Percentiles rank a stretch among this genome's conserved stretches.
phyloP scores from a whole-genome alignment of 1,140 invertebrate genomes.

The Drusus annulatus region DNA sequence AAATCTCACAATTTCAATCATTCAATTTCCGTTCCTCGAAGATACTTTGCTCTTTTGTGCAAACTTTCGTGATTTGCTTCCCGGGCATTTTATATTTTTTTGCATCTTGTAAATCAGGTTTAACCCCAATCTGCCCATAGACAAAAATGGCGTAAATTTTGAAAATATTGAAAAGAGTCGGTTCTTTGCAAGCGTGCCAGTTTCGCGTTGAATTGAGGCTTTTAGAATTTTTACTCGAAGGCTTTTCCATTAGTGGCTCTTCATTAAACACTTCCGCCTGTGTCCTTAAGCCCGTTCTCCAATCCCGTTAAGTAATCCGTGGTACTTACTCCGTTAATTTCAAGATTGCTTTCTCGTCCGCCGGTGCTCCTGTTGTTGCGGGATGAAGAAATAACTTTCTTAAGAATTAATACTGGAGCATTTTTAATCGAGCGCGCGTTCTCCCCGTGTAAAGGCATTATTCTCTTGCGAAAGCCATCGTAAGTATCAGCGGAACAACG shows the following conservation, averaged over 20 bases:
- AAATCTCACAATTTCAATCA: no score
- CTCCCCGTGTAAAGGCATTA: not conserved
- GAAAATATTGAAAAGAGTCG: no score
- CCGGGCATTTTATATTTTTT: not conserved
- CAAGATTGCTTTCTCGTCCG: constrained; percentile 57
- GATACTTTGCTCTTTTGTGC: no score
- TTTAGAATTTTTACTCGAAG: not conserved
- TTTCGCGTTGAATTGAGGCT: not conserved
- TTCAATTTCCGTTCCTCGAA: no score
- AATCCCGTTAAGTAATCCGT: constrained; percentile 60
- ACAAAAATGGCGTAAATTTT: no score
- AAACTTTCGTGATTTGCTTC: no score
- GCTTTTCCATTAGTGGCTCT: constrained; percentile 31
- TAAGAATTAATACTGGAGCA: constrained; percentile 46
- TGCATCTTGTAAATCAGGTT: constrained; percentile 25
- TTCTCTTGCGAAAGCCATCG: constrained; percentile 1
- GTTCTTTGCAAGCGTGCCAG: no score
- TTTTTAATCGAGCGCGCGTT: constrained; percentile 42
- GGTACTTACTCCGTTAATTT: constrained; percentile 55
- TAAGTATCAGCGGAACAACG: not conserved
- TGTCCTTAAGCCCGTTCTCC: constrained; percentile 51
- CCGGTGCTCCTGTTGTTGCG: constrained; percentile 46
- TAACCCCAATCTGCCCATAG: constrained; percentile 1
- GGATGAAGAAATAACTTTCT: constrained; percentile 49
- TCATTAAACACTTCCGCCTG: constrained; percentile 17